Evolutionary conservation across 2,113 vertebrate genomes (phyloP), one percentile per base, ranked within the genome.

Genomic region (Pygathrix nemaeus): DNA sequence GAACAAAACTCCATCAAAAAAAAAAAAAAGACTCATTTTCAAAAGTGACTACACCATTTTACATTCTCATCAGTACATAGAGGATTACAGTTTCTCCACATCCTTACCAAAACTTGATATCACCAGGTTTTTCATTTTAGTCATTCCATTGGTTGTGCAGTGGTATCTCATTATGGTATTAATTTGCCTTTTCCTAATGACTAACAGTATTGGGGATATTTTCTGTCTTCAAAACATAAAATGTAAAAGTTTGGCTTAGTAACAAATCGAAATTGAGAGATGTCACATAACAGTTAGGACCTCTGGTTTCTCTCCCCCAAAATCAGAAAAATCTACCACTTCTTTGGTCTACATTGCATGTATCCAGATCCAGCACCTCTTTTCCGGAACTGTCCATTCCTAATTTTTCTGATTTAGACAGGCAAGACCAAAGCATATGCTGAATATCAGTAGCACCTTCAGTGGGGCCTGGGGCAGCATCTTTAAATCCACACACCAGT

Each of bases 391-490:
- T 59, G 89, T 4, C 2, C 6, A 30, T 13, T 59, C 27, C 78
- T 81, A 14, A 3, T 11, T 11, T 27, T 57, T 40, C 83, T 23
- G 66, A 43, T 38, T 21, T n/a, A 52, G 35, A 55, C 2, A 35
- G 52, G n/a, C 18, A 23, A 40, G 0, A 5, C 2, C 66, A 68
- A 8, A 0, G 4, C 7, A 7, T 1, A 12, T 4, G 1, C 3
- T 13, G 66, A 20, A 6, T 23, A 3, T 8, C 0, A 5, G 55
- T 0, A 12, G 23, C 38, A 40, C 13, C 73, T 17, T n/a, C 23
- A 9, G 7, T 2, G 55, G 21, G 52, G 50, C 30, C 68, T 5
- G 16, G 4, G 20, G 35, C 4, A 7, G 50, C 18, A 3, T 7
- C 30, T 66, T 70, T 7, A 2, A 21, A 17, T 17, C 83, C 25